Percentiles rank a stretch among this genome's conserved stretches.
Evolutionary conservation across 2,797 vertebrate species (phyloP).

Genomic region (Naso thynnoides): DNA sequence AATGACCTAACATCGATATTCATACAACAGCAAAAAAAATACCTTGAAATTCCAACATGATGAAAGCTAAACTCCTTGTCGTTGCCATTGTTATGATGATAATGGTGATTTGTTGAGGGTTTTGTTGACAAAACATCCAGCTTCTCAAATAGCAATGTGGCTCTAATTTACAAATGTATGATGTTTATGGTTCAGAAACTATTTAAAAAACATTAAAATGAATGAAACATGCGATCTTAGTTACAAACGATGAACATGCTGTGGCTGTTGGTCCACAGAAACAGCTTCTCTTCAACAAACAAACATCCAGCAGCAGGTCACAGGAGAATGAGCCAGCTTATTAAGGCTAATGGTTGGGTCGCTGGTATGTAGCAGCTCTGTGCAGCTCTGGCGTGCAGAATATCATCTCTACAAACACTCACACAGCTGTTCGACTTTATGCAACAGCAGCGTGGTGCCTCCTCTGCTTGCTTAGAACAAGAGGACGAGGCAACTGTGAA

Average conservation of each 20-base stretch:
- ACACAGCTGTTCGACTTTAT: neutral
- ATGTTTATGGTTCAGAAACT: neutral
- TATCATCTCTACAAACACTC: neutral
- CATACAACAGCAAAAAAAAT: no score
- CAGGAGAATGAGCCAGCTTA: neutral
- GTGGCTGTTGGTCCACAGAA: neutral
- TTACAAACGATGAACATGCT: no score
- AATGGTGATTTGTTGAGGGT: no score
- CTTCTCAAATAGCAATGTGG: neutral
- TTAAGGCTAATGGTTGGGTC: neutral
- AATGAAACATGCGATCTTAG: no score
- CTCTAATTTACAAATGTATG: no score
- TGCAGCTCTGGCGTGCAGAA: conserved; percentile 4
- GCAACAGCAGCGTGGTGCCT: neutral
- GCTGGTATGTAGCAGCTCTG: neutral
- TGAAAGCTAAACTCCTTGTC: no score
- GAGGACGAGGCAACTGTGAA: neutral
- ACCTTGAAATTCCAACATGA: no score
- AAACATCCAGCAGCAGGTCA: no score
- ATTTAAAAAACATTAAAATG: neutral
- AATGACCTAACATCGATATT: no score
- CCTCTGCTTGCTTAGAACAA: neutral
- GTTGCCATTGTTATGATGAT: no score
- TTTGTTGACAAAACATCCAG: neutral
- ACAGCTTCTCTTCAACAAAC: no score